A percentile compares a stretch with the other conserved stretches of the same genome.
These are phyloP conservation scores for Artemia franciscana DNA, from an alignment of 1,140 invertebrate genomes.

Conservation along the genomic window DNA sequence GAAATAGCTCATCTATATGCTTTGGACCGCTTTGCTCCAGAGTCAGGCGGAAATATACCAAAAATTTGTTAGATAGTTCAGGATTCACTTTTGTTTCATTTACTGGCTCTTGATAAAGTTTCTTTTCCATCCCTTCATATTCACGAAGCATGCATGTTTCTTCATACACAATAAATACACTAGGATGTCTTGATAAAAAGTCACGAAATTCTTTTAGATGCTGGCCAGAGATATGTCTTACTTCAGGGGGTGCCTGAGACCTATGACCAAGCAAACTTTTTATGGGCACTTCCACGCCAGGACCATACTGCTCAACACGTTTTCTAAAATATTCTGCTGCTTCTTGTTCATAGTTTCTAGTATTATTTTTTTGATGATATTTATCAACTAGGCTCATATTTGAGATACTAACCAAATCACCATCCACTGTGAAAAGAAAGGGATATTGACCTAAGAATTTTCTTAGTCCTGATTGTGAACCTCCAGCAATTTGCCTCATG, in stretches of 20 bases:
- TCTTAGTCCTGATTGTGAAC: slow-evolving; percentile 73
- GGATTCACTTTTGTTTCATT: slow-evolving; percentile 6
- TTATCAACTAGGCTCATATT: slow-evolving; percentile 15
- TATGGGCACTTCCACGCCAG: slow-evolving; percentile 71
- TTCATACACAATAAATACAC: slow-evolving; percentile 63
- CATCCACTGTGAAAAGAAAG: slow-evolving; percentile 66
- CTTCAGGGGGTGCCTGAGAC: slow-evolving; percentile 70
- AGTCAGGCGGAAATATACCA: slow-evolving; percentile 45
- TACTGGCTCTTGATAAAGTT: slow-evolving; percentile 34
- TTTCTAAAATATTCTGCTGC: slow-evolving; percentile 83
- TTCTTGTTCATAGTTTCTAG: slow-evolving; percentile 60
- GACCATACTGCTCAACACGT: slow-evolving; percentile 68
- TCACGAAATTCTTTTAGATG: slow-evolving; percentile 82
- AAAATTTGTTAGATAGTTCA: slow-evolving; percentile 18
- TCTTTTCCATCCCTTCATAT: slow-evolving; percentile 30
- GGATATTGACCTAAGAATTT: slow-evolving; percentile 78
- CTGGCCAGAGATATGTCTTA: slow-evolving; percentile 75
- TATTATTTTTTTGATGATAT: slow-evolving; percentile 20
- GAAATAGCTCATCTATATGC: slow-evolving; percentile 60
- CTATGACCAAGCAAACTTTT: slow-evolving; percentile 75
- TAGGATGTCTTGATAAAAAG: slow-evolving; percentile 58
- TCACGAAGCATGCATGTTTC: slow-evolving; percentile 51
- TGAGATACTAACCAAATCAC: slow-evolving; percentile 47
- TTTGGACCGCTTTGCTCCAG: slow-evolving; percentile 53
- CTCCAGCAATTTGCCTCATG: slow-evolving; percentile 79